Conservation (phyloP, 2,888 invertebrate species). For the Drosophila kuntzei region DNA sequence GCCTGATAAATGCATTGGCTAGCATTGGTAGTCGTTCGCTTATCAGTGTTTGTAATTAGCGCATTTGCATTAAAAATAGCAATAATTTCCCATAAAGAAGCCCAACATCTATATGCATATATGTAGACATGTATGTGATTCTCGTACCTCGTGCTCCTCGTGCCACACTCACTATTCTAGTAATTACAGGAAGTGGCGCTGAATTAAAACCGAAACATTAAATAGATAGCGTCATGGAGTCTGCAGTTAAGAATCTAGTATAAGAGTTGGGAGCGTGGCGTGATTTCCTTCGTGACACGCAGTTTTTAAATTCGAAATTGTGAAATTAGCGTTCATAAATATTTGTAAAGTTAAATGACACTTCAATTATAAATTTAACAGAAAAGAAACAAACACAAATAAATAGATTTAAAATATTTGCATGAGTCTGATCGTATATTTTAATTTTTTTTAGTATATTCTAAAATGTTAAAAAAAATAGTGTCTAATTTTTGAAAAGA, state of each 20-base stretch:
- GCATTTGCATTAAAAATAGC: slow-evolving; percentile 82
- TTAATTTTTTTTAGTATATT: no score
- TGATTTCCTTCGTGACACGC: slow-evolving; percentile 15
- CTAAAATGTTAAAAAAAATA: no score
- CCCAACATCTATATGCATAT: slow-evolving; percentile 54
- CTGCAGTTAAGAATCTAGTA: slow-evolving; percentile 30
- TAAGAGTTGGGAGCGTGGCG: slow-evolving; percentile 21
- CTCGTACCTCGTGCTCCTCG: slow-evolving; percentile 8
- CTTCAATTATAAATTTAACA: no score
- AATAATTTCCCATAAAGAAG: slow-evolving; percentile 79
- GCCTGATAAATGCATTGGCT: slow-evolving; percentile 67
- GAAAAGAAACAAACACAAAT: no score
- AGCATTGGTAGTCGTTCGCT: slow-evolving; percentile 50
- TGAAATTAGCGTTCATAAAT: no score
- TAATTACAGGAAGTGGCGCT: slow-evolving; percentile 74
- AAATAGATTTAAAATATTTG: no score
- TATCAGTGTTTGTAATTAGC: slow-evolving; percentile 82
- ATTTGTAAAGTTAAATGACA: no score
- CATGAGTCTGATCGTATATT: no score
- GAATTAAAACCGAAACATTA: slow-evolving; percentile 75
- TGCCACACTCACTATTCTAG: slow-evolving; percentile 37
- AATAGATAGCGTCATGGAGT: slow-evolving; percentile 66
- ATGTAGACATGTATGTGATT: slow-evolving; percentile 1
- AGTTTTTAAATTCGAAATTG: no score
- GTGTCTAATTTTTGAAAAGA: no score